These are phyloP conservation scores for Stenodema calcarata DNA, from an alignment of 2,888 invertebrate species.

Conservation along the genomic window DNA sequence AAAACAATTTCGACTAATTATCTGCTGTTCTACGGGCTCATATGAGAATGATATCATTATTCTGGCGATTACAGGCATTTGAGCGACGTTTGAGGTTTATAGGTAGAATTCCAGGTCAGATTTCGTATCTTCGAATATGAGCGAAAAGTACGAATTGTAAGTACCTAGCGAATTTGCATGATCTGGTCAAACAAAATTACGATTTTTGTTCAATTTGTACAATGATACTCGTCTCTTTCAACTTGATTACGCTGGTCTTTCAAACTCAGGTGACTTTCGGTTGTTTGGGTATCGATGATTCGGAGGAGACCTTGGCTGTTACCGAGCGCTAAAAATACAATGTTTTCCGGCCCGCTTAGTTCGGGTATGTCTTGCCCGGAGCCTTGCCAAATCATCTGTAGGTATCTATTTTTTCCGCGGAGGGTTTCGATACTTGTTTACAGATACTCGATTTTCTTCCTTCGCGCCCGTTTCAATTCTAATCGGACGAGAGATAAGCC, in stretches of 20 bases:
- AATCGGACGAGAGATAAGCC: neutral
- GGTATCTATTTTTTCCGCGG: neutral
- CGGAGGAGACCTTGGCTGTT: neutral
- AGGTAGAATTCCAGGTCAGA: no score
- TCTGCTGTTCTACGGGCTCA: no score
- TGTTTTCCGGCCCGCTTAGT: neutral
- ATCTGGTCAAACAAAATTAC: no score
- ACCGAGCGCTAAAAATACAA: neutral
- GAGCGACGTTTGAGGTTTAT: no score
- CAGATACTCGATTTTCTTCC: neutral
- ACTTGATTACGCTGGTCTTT: neutral
- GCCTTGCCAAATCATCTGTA: neutral
- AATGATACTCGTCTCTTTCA: no score
- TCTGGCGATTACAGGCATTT: no score
- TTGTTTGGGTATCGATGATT: neutral
- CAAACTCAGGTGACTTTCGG: neutral
- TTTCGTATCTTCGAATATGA: no score
- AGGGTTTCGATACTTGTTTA: neutral
- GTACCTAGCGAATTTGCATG: no score
- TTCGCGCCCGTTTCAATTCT: neutral
- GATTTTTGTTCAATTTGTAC: no score
- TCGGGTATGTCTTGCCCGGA: neutral
- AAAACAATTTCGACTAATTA: no score
- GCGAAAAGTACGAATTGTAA: no score
- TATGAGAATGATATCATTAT: no score